Conservation (phyloP, 2,888 invertebrate species). For the Unio delphinus region DNA sequence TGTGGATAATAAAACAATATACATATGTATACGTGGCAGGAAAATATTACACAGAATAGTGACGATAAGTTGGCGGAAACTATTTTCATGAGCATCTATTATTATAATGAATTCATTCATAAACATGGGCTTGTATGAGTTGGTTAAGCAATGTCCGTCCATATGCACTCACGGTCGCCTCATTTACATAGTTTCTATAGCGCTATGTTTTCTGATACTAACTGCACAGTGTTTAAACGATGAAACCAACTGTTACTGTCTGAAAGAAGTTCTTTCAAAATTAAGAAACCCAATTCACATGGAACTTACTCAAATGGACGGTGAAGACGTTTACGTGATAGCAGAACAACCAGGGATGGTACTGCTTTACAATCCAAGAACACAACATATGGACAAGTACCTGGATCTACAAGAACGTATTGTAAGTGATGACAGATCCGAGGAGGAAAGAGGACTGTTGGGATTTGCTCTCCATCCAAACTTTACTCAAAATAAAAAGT, state of each 20-base stretch:
- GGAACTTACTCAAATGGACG: slow-evolving; percentile 16
- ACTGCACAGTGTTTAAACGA: too few relatives aligned
- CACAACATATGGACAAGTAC: slow-evolving; percentile 15
- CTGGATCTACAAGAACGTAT: slow-evolving; percentile 34
- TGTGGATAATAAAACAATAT: too few relatives aligned
- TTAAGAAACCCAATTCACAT: slow-evolving; percentile 35
- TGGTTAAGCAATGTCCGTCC: too few relatives aligned
- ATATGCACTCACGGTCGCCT: too few relatives aligned
- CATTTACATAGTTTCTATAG: too few relatives aligned
- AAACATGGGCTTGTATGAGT: too few relatives aligned
- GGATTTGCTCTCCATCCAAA: slow-evolving; percentile 60
- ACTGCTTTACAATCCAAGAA: slow-evolving; percentile 11
- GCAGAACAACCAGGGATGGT: slow-evolving; percentile 44
- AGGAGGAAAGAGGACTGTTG: slow-evolving; percentile 58
- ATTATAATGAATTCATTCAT: too few relatives aligned
- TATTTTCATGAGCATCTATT: too few relatives aligned
- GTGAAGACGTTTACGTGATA: slow-evolving; percentile 22
- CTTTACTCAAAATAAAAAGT: slow-evolving; percentile 41
- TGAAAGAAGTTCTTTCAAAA: slow-evolving; percentile 20
- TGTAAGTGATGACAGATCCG: slow-evolving; percentile 9
- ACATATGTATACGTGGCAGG: too few relatives aligned
- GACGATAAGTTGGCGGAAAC: too few relatives aligned
- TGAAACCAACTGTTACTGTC: slow-evolving; percentile 29
- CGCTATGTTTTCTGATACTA: too few relatives aligned
- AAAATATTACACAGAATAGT: too few relatives aligned